Evolutionary conservation across 2,113 vertebrate genomes (phyloP), one percentile per base, ranked within the genome.

Genomic region (Seriola rivoliana): DNA sequence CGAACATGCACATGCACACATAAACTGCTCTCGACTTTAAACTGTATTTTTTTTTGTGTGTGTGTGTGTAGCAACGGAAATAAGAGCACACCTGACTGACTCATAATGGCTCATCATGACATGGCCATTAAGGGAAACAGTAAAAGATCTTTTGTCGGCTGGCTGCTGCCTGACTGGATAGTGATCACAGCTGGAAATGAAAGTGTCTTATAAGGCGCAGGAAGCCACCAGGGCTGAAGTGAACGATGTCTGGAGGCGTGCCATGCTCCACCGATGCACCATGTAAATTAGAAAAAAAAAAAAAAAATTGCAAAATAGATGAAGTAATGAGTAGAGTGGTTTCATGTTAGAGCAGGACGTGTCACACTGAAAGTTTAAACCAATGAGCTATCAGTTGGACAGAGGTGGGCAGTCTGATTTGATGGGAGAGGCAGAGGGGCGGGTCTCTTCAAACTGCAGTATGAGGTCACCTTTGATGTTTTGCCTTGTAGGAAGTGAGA

Each of bases 51-150:
- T 67, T 69, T 38, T 38, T 38, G 6, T 38, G 38, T 38, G 38
- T 38, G 38, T 38, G 38, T 38, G 19, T 48, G 16, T 40, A 44
- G 72, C 78, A 71, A 55, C 9, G 2, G n/a, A 65, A 58, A 42
- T 48, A 25, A 48, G 2, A 42, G 25, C 81, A 77, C 85, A 58
- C 57, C 80, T 68, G 2, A 40, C 36, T 81, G 85, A 88, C 55
- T 88, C 80, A 88, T 64, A 8, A 2, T 38, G 58, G 67, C 55
- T 88, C 80, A 85, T 68, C 14, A 3, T 44, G 58, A 71, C 25
- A 17, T 8, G 2, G 36, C 1, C 46, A 71, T 50, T 21, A 63
- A 14, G 34, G 38, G 29, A 65, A 55, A 80, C 12, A 40, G n/a
- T 54, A 48, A 83, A 69, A 70, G 0, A 66, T 62, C 17, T 67